Evolutionary conservation across 2,888 invertebrate genomes (phyloP), one percentile per base, ranked within the genome.

Genomic region (Cephus pulcher): DNA sequence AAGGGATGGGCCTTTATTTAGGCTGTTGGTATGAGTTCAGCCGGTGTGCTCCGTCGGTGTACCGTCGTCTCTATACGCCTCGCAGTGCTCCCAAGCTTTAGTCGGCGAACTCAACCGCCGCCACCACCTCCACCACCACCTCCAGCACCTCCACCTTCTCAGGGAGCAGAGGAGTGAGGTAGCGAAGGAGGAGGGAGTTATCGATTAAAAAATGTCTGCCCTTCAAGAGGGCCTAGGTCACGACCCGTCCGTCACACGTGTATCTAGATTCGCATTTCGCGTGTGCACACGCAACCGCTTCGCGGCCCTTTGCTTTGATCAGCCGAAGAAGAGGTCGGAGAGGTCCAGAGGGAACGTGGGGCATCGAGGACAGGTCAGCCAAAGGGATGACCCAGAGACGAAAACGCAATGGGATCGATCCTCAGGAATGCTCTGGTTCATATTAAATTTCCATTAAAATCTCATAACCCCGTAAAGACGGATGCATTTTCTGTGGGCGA

Each of bases 141-240:
- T 82, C 79, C 75, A 77, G 11, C 35, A 35, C 76, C 80, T 75
- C 81, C 82, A 74, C 78, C 40, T 77, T 79, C 30, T 70, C 37
- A 81, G 84, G 82, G 79, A 79, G 83, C 69, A 76, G 76, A 78
- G 79, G 76, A 76, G 74, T 76, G 75, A 82, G 75, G 78, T 81
- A 76, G 71, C 68, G 75, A 81, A 84, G 86, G 12, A 12, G 87
- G 87, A 88, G 83, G 86, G 85, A 86, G 86, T 89, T 91, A 91
- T 91, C 91, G 91, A 91, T 91, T 91, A 90, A 91, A 91, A 91
- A 90, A 90, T 91, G 91, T 90, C 91, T 91, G 91, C 91, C 91
- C 91, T 91, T 91, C 91, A 91, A 91, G 90, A 90, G 89, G 89
- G 89, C 91, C 91, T 91, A 91, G 91, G 91, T 91, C 91, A 90